Evolutionary conservation across 2,797 vertebrate species (phyloP).

Genomic region (Gadopsis bispinosus): DNA sequence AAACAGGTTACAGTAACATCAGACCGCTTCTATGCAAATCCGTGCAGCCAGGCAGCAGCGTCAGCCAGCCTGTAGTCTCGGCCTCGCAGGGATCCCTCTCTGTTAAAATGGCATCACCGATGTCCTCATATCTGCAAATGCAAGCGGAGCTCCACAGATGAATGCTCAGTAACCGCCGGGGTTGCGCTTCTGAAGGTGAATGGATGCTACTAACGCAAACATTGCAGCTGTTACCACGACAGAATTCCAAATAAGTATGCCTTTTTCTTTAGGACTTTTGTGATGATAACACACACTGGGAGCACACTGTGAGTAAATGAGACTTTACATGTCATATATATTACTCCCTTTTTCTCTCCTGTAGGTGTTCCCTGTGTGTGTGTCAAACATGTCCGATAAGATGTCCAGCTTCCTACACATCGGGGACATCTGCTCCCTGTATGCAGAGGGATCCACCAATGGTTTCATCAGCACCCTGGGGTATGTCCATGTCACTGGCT

Average conservation of each 20-base stretch:
- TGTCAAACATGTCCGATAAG: constrained; percentile 93
- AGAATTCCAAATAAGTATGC: neutral
- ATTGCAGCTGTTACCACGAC: neutral
- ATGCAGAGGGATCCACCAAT: constrained; percentile 97
- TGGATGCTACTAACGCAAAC: neutral
- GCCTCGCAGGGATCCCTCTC: constrained; percentile 16
- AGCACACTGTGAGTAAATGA: neutral
- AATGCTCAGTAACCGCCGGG: neutral
- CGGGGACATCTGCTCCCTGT: constrained; percentile 98
- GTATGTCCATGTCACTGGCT: constrained; percentile 64
- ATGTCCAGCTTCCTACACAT: constrained; percentile 99
- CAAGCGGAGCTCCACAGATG: neutral
- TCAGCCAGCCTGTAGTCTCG: neutral
- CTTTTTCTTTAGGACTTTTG: neutral
- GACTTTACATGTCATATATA: neutral
- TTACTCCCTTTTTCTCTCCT: neutral
- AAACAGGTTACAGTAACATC: constrained; percentile 31
- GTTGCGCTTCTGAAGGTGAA: neutral
- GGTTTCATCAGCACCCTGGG: constrained; percentile 96
- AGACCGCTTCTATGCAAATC: constrained; percentile 68
- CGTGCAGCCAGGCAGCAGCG: neutral
- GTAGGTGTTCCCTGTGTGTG: constrained; percentile 56
- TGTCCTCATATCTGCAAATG: constrained; percentile 1
- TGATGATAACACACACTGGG: neutral
- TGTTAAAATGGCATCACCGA: neutral